Conservation (phyloP, 2,888 invertebrate species). For the Cancer borealis region DNA sequence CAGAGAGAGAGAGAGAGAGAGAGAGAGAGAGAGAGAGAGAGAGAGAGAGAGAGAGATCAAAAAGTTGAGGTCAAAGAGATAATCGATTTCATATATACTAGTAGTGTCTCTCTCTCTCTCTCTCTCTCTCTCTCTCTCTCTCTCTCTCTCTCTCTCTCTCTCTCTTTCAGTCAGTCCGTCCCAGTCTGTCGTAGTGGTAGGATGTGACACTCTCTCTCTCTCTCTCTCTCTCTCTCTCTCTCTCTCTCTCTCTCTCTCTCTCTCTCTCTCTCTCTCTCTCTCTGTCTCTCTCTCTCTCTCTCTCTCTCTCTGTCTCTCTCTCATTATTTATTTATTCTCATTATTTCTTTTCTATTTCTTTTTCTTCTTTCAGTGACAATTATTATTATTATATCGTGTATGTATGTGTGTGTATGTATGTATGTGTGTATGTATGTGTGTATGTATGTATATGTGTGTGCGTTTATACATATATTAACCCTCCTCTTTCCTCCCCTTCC, state of each 20-base stretch:
- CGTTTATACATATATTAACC: background rate
- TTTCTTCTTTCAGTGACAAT: background rate
- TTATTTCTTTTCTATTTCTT: background rate
- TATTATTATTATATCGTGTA: background rate
- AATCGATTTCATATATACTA: background rate
- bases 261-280: background rate
- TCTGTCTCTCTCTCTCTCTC: background rate
- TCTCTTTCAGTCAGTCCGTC: background rate
- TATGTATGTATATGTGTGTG: background rate
- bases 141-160: background rate
- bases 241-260: background rate
- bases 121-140: background rate
- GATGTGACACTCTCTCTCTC: constrained; percentile 25
- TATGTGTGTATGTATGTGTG: background rate
- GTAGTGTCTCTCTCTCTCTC: background rate
- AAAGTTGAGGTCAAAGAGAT: background rate
- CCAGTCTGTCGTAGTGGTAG: background rate
- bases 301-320: background rate
- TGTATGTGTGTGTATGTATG: background rate
- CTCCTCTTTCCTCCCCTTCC: background rate
- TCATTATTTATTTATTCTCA: background rate
- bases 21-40: too few species aligned
- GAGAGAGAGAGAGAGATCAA: background rate
- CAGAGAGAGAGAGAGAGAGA: background rate
- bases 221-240: constrained; percentile 34